Evolutionary conservation across 2,888 invertebrate genomes (phyloP).

Genomic region (Archaeoteleia sp.): DNA sequence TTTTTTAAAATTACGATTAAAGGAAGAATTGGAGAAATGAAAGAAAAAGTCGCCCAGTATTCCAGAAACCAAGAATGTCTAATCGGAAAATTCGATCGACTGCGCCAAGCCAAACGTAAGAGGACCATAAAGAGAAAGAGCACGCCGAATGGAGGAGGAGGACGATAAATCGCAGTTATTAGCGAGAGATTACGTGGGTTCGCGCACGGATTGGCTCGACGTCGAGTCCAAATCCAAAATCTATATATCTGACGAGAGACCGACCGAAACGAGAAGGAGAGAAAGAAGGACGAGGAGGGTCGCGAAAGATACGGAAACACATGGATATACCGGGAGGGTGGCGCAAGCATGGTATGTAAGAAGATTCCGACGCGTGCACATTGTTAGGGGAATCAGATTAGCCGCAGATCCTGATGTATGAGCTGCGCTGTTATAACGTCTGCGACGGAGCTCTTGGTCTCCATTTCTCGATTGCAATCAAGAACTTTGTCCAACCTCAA

Average conservation of each 20-base stretch:
- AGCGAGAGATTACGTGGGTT: constrained; percentile 72
- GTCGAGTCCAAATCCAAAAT: constrained; percentile 70
- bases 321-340: constrained; percentile 30
- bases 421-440: constrained; percentile 58
- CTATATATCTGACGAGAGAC: constrained; percentile 64
- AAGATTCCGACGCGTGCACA: constrained; percentile 75
- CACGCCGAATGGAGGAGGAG: constrained; percentile 53
- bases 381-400: constrained; percentile 75
- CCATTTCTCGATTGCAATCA: constrained; percentile 51
- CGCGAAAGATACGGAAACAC: constrained; percentile 54
- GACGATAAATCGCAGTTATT: constrained; percentile 74
- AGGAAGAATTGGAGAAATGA: constrained; percentile 24
- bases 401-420: constrained; percentile 73
- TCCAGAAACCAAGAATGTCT: constrained; percentile 35
- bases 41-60: constrained; percentile 37
- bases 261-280: constrained; percentile 54
- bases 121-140: constrained; percentile 57
- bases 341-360: constrained; percentile 64
- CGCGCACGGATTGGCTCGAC: constrained; percentile 63
- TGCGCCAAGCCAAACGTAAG: constrained; percentile 44
- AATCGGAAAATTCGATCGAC: constrained; percentile 47
- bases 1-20: no score
- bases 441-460: constrained; percentile 42
- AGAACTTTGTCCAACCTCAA: constrained; percentile 43
- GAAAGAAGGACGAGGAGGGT: constrained; percentile 38